These are phyloP conservation scores for Ichneumoninae sp. DNA, from an alignment of 2,888 invertebrate species.

Conservation along the genomic window DNA sequence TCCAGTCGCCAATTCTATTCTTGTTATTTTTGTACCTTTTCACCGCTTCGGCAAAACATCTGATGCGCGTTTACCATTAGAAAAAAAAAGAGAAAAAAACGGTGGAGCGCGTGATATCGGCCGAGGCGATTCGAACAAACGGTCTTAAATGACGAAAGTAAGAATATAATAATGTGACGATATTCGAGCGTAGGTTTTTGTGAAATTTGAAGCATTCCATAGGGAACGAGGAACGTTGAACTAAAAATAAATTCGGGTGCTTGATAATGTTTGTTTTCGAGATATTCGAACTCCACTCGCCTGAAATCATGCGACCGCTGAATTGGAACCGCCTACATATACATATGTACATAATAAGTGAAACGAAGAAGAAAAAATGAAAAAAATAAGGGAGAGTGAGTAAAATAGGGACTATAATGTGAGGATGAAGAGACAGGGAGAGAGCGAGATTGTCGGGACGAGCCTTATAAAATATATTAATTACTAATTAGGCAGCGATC, in stretches of 20 bases:
- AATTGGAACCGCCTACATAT: constrained; percentile 68
- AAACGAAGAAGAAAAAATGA: constrained; percentile 16
- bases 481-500: constrained; percentile 68
- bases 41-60: constrained; percentile 68
- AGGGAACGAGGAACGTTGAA: constrained; percentile 13
- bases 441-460: constrained; percentile 54
- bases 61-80: constrained; percentile 49
- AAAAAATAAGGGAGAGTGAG: constrained; percentile 39
- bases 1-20: constrained; percentile 71
- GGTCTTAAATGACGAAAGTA: neutral
- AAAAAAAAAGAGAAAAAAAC: constrained; percentile 29
- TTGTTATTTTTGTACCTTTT: constrained; percentile 76
- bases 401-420: constrained; percentile 44
- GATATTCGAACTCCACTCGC: constrained; percentile 50
- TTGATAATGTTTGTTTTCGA: constrained; percentile 10
- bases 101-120: constrained; percentile 44
- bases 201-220: constrained; percentile 43
- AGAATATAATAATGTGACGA: neutral
- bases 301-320: constrained; percentile 53
- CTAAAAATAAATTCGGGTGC: neutral
- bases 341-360: constrained; percentile 67
- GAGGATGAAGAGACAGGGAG: constrained; percentile 43
- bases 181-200: constrained; percentile 3
- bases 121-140: constrained; percentile 50
- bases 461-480: constrained; percentile 68